Conservation (phyloP, 1,140 invertebrate species). For the Lepeophtheirus salmonis region DNA sequence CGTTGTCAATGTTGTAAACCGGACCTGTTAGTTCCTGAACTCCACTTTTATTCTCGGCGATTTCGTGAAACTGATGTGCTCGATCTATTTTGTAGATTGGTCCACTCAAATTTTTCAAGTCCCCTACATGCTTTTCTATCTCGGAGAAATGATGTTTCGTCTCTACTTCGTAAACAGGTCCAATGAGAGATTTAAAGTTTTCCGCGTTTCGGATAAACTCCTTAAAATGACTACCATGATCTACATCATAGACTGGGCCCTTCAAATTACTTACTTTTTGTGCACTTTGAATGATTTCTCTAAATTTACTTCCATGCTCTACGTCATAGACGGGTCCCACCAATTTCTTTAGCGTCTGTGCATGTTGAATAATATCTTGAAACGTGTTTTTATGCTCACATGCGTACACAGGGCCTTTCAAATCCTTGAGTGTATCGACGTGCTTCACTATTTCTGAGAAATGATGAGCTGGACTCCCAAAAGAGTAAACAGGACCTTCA, state of each 20-base stretch:
- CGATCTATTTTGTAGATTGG: slow-evolving; percentile 16
- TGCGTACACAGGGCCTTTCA: slow-evolving; percentile 10
- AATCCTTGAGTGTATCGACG: slow-evolving; percentile 6
- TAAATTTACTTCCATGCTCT: slow-evolving; percentile 9
- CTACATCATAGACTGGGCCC: slow-evolving; percentile 17
- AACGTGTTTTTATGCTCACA: slow-evolving; percentile 12
- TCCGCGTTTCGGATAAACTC: slow-evolving; percentile 13
- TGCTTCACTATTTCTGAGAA: slow-evolving; percentile 10
- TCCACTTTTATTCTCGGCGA: neutral
- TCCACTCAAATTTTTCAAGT: slow-evolving; percentile 8
- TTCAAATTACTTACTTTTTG: slow-evolving; percentile 14
- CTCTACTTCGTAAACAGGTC: slow-evolving; percentile 15
- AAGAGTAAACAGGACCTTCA: slow-evolving; percentile 14
- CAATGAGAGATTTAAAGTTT: slow-evolving; percentile 10
- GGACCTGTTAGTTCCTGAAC: slow-evolving; percentile 12
- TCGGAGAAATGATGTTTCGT: slow-evolving; percentile 14
- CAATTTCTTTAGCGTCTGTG: slow-evolving; percentile 16
- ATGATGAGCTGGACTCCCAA: slow-evolving; percentile 11
- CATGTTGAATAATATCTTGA: slow-evolving; percentile 11
- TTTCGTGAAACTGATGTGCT: slow-evolving; percentile 14
- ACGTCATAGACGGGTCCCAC: slow-evolving; percentile 15
- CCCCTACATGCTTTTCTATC: slow-evolving; percentile 3
- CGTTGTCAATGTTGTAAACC: slow-evolving; percentile 14
- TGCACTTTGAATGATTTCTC: slow-evolving; percentile 11
- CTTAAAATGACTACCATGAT: slow-evolving; percentile 8